Base-by-base conservation (phyloP, 2,888 invertebrate species). In the Andrena flavipes region DNA sequence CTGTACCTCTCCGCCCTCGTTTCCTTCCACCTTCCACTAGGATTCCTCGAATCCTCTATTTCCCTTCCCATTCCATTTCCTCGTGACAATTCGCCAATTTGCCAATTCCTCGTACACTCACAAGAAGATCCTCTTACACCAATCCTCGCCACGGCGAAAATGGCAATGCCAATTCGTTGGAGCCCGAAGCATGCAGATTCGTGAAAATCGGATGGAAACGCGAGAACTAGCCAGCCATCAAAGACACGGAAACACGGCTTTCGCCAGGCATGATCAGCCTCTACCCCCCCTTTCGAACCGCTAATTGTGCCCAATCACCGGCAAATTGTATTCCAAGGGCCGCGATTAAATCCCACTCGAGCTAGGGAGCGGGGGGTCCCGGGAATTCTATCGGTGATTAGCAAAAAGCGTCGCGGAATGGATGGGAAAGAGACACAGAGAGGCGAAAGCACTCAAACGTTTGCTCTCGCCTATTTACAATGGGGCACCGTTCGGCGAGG, bases 381-480 rank as follows among this genome's bases (percentile, higher is more conserved):
- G n/a, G 26, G 35, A 29, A 51, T 60, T 23, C 35, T 13, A 49
- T 67, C 35, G 49, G 35, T 42, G 65, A 77, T 67, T 74, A 65
- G 29, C 49, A 60, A 67, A 74, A 74, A 74, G 13, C n/a, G 33
- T 35, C 26, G 1, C 13, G 29, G 42, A 29, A 59, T n/a, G 33
- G 68, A n/a, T 23, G 6, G 20, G 72, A 7, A 16, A 3, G 26
- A 16, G 16, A 13, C 30, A 59, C 20, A 30, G 1, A 30, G 7
- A 74, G 67, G 62, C 59, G 77, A 54, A 56, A 8, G 10, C 54
- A 5, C 49, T 30, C 56, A 59, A 75, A 56, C 48, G 23, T 33
- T 63, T 10, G 56, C 33, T 29, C 62, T 7, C 48, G 51, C 20
- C 49, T 80, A 72, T 76, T 76, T 73, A 48, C 69, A 60, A 64